Base-by-base conservation (phyloP, 2,888 invertebrate genomes). In the Scaptomyza reducta region DNA sequence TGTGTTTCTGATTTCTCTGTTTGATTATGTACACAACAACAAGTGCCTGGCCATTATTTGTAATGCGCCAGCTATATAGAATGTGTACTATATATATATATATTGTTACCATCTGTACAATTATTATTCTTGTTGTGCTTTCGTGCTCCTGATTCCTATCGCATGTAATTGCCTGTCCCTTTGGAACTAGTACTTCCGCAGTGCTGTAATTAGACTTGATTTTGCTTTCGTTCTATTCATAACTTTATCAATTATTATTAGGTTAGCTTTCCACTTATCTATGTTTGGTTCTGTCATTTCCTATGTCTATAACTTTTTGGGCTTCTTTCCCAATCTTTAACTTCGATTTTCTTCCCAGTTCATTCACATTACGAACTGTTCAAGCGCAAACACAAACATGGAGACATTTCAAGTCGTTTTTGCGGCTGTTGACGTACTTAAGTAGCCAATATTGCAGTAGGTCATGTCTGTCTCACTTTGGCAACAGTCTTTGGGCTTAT, bases 11-110 rank as follows among this genome's bases (percentile, higher is more conserved):
- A 10, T n/a, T 33, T 6, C 22, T 22, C 41, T 47, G 45, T 16
- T 65, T 58, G 63, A 69, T 68, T 76, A 42, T 63, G 70, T 57
- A 33, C 55, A 64, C 63, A 55, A 55, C 69, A 57, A 74, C 81
- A 79, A 64, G 64, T 62, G 62, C 50, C 55, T 44, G 60, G 63
- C 46, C 29, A 63, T 79, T 86, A 74, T 65, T 83, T 70, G 29
- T 38, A 46, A 22, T 41, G 25, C 35, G 35, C 25, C 13, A n/a
- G 29, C 14, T 49, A 31, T 18, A 25, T 35, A 54, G 22, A 22
- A 22, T 53, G 27, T 41, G 16, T 18, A 1, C 40, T 40, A 16
- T 57, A 11, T 13, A 11, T 7, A 16, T 16, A 14, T 11, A 51
- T 40, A 14, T 16, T 40, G 40, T 40, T 16, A 40, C 40, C 40